Evolutionary conservation across 2,113 vertebrate species (phyloP).

Genomic region (Phalacrocorax brasilianus): DNA sequence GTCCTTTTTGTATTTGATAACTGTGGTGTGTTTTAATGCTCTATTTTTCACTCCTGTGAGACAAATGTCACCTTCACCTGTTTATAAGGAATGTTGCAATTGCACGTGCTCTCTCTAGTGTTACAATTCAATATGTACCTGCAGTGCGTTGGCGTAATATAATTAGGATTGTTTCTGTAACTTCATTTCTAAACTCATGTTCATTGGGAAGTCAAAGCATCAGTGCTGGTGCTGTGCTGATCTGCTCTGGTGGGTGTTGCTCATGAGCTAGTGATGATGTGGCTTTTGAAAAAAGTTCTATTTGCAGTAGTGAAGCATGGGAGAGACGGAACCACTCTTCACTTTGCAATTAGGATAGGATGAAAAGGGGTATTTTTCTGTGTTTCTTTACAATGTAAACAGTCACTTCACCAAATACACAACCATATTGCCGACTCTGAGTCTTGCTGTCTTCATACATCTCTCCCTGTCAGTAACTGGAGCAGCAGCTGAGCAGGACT

Average conservation of each 20-base stretch:
- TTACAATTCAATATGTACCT: not conserved
- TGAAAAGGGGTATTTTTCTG: not conserved
- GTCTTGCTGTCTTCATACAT: not conserved
- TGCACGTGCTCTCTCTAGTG: rapidly evolving
- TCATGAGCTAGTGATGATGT: not conserved
- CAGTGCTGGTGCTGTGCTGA: not conserved
- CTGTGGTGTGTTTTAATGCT: not conserved
- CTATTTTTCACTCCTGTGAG: not conserved
- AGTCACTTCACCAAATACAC: rapidly evolving
- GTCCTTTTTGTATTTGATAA: not conserved
- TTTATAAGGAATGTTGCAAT: not conserved
- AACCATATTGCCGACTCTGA: not conserved
- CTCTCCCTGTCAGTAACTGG: not conserved
- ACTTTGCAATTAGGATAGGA: not conserved
- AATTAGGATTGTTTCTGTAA: not conserved
- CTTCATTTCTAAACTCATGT: not conserved
- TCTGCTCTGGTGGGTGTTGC: not conserved
- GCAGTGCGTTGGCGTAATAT: rapidly evolving
- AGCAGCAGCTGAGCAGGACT: not conserved
- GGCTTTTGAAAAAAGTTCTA: not conserved
- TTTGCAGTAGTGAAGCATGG: rapidly evolving
- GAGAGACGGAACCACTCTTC: not conserved
- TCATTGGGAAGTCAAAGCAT: not conserved
- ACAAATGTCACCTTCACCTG: not conserved
- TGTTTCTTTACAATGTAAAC: not conserved